These are phyloP conservation scores for Furcula furcula DNA, from an alignment of 2,888 invertebrate genomes.

Conservation along the genomic window DNA sequence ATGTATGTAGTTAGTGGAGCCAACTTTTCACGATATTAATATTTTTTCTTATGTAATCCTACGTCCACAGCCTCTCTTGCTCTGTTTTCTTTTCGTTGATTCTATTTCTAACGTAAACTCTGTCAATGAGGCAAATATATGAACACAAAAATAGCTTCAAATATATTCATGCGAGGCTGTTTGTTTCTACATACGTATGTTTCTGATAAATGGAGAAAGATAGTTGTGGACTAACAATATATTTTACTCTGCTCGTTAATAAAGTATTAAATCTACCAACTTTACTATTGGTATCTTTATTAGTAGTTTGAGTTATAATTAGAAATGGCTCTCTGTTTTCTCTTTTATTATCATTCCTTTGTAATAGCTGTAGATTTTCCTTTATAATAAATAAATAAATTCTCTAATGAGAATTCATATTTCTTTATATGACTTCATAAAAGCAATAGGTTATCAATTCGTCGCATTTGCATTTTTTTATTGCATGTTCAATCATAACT, in stretches of 20 bases:
- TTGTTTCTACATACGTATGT: conserved; percentile 14
- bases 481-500: too few species aligned
- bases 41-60: conserved; percentile 8
- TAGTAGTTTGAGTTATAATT: too few species aligned
- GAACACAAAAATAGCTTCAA: conserved; percentile 11
- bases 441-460: too few species aligned
- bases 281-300: too few species aligned
- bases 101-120: conserved; percentile 10
- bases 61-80: neutral
- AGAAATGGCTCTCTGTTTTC: too few species aligned
- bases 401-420: too few species aligned
- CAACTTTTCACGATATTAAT: conserved; percentile 19
- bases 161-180: conserved; percentile 16
- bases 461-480: too few species aligned
- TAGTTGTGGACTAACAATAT: conserved; percentile 4
- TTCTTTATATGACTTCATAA: conserved; percentile 8
- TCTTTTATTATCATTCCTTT: too few species aligned
- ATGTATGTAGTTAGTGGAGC: conserved; percentile 17
- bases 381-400: too few species aligned
- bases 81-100: conserved; percentile 4
- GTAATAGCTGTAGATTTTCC: too few species aligned
- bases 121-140: conserved; percentile 15
- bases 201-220: conserved; percentile 16
- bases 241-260: conserved; percentile 12
- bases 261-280: too few species aligned